These are phyloP conservation scores for Prolemur simus DNA, from an alignment of 2,113 vertebrate species.

Conservation along the genomic window DNA sequence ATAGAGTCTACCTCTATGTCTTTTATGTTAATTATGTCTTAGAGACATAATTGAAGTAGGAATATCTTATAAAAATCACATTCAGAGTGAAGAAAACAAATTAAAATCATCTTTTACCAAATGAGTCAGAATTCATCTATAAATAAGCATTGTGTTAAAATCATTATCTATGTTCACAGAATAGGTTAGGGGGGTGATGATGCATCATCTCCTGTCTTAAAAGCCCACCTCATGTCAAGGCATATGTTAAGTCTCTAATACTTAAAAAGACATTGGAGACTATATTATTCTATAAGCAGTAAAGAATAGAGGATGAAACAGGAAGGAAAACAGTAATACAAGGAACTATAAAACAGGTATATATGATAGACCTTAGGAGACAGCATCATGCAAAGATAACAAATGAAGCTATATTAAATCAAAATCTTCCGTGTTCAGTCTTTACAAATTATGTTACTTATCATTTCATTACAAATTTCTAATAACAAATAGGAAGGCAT, in stretches of 20 bases:
- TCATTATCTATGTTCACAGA: not conserved
- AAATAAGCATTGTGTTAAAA: not conserved
- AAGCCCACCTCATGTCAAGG: not conserved
- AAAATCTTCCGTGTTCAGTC: not conserved
- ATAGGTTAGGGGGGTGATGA: not conserved
- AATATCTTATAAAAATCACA: not conserved
- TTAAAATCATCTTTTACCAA: not conserved
- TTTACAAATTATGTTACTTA: not conserved
- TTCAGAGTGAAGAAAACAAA: not conserved
- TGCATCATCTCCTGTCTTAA: not conserved
- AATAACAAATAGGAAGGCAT: not conserved
- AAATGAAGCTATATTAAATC: not conserved
- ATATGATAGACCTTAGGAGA: not conserved
- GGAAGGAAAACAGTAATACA: not conserved
- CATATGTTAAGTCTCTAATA: not conserved
- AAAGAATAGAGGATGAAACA: not conserved
- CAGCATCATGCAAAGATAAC: not conserved
- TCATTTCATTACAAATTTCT: not conserved
- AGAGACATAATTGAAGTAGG: not conserved
- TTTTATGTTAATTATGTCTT: no score
- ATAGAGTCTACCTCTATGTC: not conserved
- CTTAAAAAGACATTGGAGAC: not conserved
- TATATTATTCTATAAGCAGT: not conserved
- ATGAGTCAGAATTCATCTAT: not conserved
- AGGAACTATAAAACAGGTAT: not conserved